Evolutionary conservation across 1,140 invertebrate genomes (phyloP).

Genomic region (Octopus bimaculoides): DNA sequence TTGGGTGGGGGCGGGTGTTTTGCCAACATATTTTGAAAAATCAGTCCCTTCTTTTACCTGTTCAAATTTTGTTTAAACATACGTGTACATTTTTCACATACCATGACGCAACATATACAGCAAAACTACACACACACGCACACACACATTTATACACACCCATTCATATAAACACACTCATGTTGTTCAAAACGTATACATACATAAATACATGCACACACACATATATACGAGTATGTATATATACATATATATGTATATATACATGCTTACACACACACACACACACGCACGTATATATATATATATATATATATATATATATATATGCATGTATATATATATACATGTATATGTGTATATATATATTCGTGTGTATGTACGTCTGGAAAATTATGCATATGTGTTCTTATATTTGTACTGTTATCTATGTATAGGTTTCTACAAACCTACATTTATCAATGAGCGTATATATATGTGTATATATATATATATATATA

Average conservation of each 20-base stretch:
- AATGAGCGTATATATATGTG: background rate
- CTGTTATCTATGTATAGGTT: background rate
- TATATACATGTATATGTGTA: background rate
- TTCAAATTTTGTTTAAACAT: too few relatives aligned
- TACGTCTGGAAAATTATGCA: background rate
- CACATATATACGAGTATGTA: background rate
- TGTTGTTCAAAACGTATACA: background rate
- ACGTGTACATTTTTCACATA: too few relatives aligned
- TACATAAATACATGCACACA: background rate
- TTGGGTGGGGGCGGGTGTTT: too few relatives aligned
- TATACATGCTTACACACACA: background rate
- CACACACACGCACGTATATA: background rate
- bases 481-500: slow-evolving; percentile 1
- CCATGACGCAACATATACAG: too few relatives aligned
- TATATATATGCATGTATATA: background rate
- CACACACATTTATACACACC: background rate
- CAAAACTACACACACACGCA: background rate
- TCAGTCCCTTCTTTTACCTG: too few relatives aligned
- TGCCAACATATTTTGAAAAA: too few relatives aligned
- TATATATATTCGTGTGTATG: background rate
- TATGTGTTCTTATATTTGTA: background rate
- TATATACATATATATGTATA: background rate
- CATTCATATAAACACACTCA: background rate
- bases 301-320: background rate
- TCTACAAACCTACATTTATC: background rate